Percentiles rank a stretch among this genome's conserved stretches.
These are phyloP conservation scores for Agraylea sexmaculata DNA, from an alignment of 1,140 invertebrate species.

Conservation along the genomic window DNA sequence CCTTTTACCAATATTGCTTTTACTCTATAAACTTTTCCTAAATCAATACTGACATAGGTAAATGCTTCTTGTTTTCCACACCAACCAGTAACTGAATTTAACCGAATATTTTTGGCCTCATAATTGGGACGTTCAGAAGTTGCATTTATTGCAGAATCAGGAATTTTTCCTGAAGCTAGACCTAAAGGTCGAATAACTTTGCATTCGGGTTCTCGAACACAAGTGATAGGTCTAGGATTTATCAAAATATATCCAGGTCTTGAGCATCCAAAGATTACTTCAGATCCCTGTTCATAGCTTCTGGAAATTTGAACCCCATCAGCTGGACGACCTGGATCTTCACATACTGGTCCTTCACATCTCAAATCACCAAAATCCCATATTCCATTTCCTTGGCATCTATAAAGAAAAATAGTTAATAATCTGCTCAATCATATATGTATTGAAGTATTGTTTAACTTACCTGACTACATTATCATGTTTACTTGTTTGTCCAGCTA, in stretches of 20 bases:
- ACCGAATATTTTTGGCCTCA: slow-evolving; percentile 77
- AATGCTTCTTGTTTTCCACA: slow-evolving; percentile 91
- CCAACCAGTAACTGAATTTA: slow-evolving; percentile 92
- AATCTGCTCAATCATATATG: neutral
- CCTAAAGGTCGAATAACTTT: slow-evolving; percentile 86
- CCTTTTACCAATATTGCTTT: slow-evolving; percentile 89
- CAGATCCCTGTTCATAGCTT: slow-evolving; percentile 87
- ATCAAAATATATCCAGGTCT: slow-evolving; percentile 88
- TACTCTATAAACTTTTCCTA: slow-evolving; percentile 79
- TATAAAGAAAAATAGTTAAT: slow-evolving; percentile 10
- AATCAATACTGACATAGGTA: slow-evolving; percentile 88
- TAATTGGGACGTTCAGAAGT: slow-evolving; percentile 87
- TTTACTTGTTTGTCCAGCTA: slow-evolving; percentile 82
- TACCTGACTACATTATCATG: slow-evolving; percentile 81
- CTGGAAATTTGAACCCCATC: slow-evolving; percentile 80
- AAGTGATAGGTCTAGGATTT: slow-evolving; percentile 79
- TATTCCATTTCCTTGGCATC: slow-evolving; percentile 79
- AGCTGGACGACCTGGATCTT: slow-evolving; percentile 86
- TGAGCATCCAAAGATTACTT: slow-evolving; percentile 82
- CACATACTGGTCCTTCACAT: slow-evolving; percentile 91
- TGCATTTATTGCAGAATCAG: slow-evolving; percentile 91
- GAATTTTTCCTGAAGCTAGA: slow-evolving; percentile 80
- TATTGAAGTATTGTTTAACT: slow-evolving; percentile 7
- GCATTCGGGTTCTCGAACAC: slow-evolving; percentile 85
- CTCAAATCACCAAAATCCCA: slow-evolving; percentile 96